These are phyloP conservation scores for Trachymyrmex septentrionalis DNA, from an alignment of 1,140 invertebrate species.

Conservation along the genomic window DNA sequence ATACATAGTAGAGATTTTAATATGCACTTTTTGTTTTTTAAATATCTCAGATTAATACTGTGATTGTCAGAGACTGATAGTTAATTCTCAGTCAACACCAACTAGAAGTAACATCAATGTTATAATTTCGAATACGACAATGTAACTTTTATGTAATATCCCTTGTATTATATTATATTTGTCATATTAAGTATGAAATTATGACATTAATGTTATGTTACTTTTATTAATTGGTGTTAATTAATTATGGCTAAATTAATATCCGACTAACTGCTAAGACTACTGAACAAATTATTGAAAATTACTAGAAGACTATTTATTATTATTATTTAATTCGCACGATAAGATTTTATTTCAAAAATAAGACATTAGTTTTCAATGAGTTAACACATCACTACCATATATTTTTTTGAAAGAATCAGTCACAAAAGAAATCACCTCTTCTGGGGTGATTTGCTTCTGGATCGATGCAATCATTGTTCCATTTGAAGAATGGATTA, in stretches of 20 bases:
- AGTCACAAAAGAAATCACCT: neutral
- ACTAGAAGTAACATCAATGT: too few species aligned
- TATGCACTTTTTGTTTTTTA: neutral
- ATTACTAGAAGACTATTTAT: constrained; percentile 6
- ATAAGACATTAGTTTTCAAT: neutral
- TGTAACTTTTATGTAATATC: too few species aligned
- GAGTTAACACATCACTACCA: neutral
- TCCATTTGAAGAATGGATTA: neutral
- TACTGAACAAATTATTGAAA: neutral
- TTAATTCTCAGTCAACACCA: too few species aligned
- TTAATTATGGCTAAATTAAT: neutral
- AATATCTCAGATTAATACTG: neutral
- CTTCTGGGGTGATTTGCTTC: neutral
- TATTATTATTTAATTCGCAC: neutral
- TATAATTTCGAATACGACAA: too few species aligned
- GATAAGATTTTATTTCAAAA: neutral
- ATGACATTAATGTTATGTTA: too few species aligned
- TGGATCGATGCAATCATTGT: neutral
- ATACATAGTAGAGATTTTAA: neutral
- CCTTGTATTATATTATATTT: too few species aligned
- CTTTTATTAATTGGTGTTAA: too few species aligned
- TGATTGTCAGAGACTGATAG: too few species aligned
- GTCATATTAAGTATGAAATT: too few species aligned
- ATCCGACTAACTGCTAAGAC: neutral
- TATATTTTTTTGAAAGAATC: neutral